phyloP scores from a whole-genome alignment of 1,140 invertebrate genomes.

The Lucilia cuprina region DNA sequence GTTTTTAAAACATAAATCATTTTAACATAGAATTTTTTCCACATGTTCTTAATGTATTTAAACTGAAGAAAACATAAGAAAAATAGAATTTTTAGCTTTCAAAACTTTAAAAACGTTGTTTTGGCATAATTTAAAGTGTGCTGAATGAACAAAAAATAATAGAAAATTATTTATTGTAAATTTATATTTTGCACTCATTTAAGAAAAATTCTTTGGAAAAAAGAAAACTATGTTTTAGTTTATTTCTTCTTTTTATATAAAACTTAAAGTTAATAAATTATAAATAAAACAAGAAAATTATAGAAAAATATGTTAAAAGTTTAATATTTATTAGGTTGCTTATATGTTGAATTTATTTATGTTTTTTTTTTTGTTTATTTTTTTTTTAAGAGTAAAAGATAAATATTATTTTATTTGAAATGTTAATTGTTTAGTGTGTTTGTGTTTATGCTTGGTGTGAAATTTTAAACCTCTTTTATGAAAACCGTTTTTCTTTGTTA shows the following conservation, averaged over 20 bases:
- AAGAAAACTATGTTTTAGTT: no score
- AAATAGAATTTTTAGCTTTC: not conserved
- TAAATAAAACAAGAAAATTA: not conserved
- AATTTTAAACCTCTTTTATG: not conserved
- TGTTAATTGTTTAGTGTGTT: not conserved
- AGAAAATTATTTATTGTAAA: not conserved
- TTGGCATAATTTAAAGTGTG: slow-evolving; percentile 2
- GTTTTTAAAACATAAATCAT: not conserved
- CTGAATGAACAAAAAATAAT: not conserved
- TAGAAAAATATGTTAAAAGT: not conserved
- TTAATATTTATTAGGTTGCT: not conserved
- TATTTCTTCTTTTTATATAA: no score
- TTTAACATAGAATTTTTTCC: not conserved
- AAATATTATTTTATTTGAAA: not conserved
- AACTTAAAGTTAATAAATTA: not conserved
- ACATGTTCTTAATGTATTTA: no score
- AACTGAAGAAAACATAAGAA: no score
- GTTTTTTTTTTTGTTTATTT: no score
- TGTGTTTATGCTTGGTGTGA: not conserved
- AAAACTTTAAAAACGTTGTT: not conserved
- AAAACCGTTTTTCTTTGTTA: not conserved
- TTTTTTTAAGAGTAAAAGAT: not conserved
- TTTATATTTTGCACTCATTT: not conserved
- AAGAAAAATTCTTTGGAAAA: no score
- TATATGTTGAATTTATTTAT: not conserved